Conservation (phyloP, 2,888 invertebrate species). For the Drosophila pseudotalamancana region DNA sequence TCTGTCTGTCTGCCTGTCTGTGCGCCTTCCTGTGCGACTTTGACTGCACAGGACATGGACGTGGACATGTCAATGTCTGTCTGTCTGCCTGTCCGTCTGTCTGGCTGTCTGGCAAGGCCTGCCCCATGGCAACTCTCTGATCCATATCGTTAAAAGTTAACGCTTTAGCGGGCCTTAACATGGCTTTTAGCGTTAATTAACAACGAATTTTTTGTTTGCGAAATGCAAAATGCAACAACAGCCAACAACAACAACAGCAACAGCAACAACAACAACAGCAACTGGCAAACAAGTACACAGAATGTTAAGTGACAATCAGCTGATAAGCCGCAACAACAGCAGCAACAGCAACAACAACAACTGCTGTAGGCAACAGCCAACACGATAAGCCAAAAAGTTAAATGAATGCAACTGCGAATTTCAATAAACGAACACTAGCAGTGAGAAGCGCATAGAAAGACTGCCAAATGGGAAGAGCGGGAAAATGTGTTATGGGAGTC, state of each 20-base stretch:
- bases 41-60: slow-evolving; percentile 79
- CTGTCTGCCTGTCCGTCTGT: slow-evolving; percentile 18
- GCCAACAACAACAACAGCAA: slow-evolving; percentile 28
- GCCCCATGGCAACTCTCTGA: slow-evolving; percentile 60
- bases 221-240: slow-evolving; percentile 56
- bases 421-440: slow-evolving; percentile 7
- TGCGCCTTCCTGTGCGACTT: slow-evolving; percentile 63
- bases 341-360: slow-evolving; percentile 23
- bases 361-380: slow-evolving; percentile 14
- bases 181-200: slow-evolving; percentile 81
- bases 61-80: slow-evolving; percentile 78
- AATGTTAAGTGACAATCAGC: slow-evolving; percentile 62
- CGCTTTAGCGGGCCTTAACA: slow-evolving; percentile 80
- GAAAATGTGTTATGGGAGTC: too few relatives aligned
- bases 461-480: background rate
- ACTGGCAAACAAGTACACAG: slow-evolving; percentile 43
- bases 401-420: slow-evolving; percentile 33
- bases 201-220: slow-evolving; percentile 68
- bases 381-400: slow-evolving; percentile 51
- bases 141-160: slow-evolving; percentile 79
- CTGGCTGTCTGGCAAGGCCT: slow-evolving; percentile 21
- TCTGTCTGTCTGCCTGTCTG: slow-evolving; percentile 31
- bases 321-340: slow-evolving; percentile 60
- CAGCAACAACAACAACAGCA: slow-evolving; percentile 29
- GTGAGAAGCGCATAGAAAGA: background rate